A percentile compares a stretch with the other conserved stretches of the same genome.
Conservation (phyloP, 2,888 invertebrate genomes). For the Biston stratarius region DNA sequence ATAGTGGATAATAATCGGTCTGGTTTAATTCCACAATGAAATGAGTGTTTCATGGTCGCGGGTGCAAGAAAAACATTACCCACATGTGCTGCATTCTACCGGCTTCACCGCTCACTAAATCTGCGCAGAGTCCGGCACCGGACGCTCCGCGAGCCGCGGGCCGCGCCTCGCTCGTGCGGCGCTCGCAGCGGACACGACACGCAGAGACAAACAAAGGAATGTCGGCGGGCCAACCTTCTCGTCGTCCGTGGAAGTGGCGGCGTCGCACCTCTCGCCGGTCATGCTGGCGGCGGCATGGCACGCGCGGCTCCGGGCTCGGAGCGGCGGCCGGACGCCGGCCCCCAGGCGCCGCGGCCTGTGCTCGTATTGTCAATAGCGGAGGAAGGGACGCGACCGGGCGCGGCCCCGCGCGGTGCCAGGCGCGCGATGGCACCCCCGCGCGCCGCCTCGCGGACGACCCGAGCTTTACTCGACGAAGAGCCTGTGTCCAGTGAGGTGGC, state of each 20-base stretch:
- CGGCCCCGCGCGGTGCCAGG: slow-evolving; percentile 28
- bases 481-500: too few species aligned
- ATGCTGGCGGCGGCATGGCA: slow-evolving; percentile 48
- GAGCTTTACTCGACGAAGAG: slow-evolving; percentile 28
- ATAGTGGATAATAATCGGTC: too few species aligned
- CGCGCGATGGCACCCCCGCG: slow-evolving; percentile 40
- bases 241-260: slow-evolving; percentile 81
- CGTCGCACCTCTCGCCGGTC: slow-evolving; percentile 72
- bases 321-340: background rate
- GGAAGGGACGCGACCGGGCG: background rate
- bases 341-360: background rate
- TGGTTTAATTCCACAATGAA: too few species aligned
- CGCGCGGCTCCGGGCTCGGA: background rate
- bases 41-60: too few species aligned
- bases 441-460: slow-evolving; percentile 19
- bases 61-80: too few species aligned
- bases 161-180: too few species aligned
- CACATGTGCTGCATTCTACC: too few species aligned
- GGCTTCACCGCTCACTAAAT: too few species aligned
- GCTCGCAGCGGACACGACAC: background rate
- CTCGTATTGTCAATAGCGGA: background rate
- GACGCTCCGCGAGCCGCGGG: too few species aligned
- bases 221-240: slow-evolving; percentile 62
- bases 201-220: background rate
- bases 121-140: too few species aligned